Percentiles rank a stretch among this genome's conserved stretches.
These are phyloP conservation scores for Mesocricetus auratus DNA, from an alignment of 2,113 vertebrate species.

Conservation along the genomic window DNA sequence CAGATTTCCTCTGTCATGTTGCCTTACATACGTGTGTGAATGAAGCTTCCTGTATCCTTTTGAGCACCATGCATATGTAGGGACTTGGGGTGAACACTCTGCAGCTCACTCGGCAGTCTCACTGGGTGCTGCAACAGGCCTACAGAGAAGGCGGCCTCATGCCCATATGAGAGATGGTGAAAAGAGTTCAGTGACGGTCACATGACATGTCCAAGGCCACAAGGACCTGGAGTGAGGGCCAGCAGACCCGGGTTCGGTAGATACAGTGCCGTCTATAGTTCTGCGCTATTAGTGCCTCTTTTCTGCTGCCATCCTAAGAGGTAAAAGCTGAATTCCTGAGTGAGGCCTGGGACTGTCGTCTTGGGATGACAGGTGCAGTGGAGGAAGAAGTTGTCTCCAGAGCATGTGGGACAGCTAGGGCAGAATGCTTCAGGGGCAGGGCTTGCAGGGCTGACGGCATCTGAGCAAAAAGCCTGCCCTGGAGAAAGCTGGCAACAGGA, in stretches of 20 bases:
- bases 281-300: background rate
- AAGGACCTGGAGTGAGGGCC: background rate
- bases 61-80: background rate
- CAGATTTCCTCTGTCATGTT: too few relatives aligned
- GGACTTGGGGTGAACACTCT: background rate
- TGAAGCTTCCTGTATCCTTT: background rate
- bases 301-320: background rate
- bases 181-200: background rate
- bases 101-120: background rate
- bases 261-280: background rate
- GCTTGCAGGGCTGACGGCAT: background rate
- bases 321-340: background rate
- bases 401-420: background rate
- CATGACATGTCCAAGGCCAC: background rate
- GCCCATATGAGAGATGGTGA: background rate
- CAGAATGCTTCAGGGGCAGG: background rate
- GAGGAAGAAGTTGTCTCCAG: background rate
- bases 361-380: slow-evolving; percentile 25
- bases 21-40: too few relatives aligned
- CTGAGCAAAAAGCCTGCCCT: background rate
- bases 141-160: background rate
- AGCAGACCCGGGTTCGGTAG: background rate
- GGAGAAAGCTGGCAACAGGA: background rate
- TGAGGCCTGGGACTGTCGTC: background rate
- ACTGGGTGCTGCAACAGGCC: background rate